Percentiles rank a stretch among this genome's conserved stretches.
These are phyloP conservation scores for Lasioglossum baleicum DNA, from an alignment of 1,140 invertebrate genomes.

Conservation along the genomic window DNA sequence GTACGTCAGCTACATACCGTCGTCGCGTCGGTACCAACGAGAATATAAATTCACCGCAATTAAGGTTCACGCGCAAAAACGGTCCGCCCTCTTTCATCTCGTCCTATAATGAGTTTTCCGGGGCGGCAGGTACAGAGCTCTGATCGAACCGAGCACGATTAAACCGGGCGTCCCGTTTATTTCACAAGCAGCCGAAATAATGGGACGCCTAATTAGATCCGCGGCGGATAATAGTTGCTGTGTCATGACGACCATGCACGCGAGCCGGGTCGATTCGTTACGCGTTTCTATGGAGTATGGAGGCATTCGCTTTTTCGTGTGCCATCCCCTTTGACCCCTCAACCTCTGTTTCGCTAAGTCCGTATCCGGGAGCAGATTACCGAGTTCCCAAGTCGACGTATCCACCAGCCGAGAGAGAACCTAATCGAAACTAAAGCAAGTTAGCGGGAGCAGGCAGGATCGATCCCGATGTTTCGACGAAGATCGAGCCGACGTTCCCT, in stretches of 20 bases:
- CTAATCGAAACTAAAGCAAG: conserved; percentile 37
- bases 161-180: neutral
- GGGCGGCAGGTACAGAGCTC: neutral
- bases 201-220: conserved; percentile 27
- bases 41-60: neutral
- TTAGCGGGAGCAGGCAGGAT: conserved; percentile 18
- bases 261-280: conserved; percentile 19
- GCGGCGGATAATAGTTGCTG: conserved; percentile 34
- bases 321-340: conserved; percentile 27
- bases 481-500: neutral
- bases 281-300: neutral
- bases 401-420: neutral
- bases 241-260: neutral
- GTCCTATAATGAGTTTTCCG: neutral
- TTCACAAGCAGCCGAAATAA: conserved; percentile 11
- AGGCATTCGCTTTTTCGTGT: conserved; percentile 17
- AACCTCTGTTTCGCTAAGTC: conserved; percentile 35
- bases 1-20: neutral
- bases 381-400: conserved; percentile 41
- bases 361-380: conserved; percentile 37
- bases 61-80: neutral
- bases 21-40: neutral
- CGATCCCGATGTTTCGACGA: conserved; percentile 25
- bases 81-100: neutral
- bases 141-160: neutral